Percentiles rank a stretch among this genome's conserved stretches.
phyloP scores from a whole-genome alignment of 2,113 vertebrate species.

The Oreotrochilus melanogaster region DNA sequence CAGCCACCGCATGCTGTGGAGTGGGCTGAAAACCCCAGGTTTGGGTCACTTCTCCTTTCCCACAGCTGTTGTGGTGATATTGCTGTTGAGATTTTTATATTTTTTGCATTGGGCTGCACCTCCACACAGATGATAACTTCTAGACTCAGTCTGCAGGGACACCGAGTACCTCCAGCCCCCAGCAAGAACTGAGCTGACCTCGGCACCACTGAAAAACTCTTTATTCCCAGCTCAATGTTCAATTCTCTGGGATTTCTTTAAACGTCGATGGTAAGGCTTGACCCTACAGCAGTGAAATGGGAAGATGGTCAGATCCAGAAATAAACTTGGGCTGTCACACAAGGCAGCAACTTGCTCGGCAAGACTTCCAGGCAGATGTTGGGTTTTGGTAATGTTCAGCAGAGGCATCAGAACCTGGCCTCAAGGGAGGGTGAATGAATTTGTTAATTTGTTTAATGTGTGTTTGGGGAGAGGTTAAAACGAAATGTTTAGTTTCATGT shows the following conservation, averaged over 20 bases:
- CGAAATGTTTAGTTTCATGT: background rate
- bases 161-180: background rate
- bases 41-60: constrained; percentile 7
- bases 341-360: background rate
- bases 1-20: background rate
- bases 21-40: constrained; percentile 6
- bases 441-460: background rate
- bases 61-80: background rate
- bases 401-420: background rate
- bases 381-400: background rate
- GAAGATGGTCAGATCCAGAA: background rate
- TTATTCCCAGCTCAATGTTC: background rate
- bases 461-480: background rate
- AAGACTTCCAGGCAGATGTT: background rate
- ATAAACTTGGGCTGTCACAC: fast-evolving
- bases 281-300: background rate
- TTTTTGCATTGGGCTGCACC: background rate
- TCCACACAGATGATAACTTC: background rate
- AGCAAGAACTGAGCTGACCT: background rate
- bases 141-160: background rate
- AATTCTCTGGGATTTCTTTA: background rate
- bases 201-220: background rate
- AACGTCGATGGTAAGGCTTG: background rate
- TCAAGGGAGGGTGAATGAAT: background rate
- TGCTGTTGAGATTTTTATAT: background rate